A percentile compares a stretch with the other conserved stretches of the same genome.
Conservation (phyloP, 2,797 vertebrate species). For the Eulemur mongoz region DNA sequence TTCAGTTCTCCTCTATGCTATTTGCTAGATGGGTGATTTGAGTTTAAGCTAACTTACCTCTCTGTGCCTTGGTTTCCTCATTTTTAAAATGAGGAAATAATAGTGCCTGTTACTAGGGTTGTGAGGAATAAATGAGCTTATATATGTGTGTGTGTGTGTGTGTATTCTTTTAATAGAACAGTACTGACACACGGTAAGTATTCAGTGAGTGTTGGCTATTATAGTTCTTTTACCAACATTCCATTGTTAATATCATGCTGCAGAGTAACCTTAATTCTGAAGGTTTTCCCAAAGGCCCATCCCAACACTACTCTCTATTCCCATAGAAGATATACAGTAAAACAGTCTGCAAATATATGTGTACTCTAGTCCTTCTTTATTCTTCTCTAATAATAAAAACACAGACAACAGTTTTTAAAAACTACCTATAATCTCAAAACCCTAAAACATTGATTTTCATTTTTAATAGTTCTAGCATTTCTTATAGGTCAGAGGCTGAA, state of each 20-base stretch:
- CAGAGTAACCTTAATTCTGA: background rate
- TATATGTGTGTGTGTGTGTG: too few species aligned
- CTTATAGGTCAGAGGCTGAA: background rate
- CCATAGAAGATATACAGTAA: background rate
- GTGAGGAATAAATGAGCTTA: background rate
- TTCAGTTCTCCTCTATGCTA: background rate
- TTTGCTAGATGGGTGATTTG: background rate
- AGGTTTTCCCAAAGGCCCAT: background rate
- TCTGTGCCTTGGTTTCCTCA: background rate
- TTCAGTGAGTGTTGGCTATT: background rate
- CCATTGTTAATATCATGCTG: background rate
- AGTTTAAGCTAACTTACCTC: background rate
- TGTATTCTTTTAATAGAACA: background rate
- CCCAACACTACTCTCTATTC: background rate
- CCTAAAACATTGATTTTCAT: background rate
- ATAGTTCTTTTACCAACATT: background rate
- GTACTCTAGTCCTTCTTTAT: background rate
- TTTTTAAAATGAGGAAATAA: slow-evolving; percentile 1
- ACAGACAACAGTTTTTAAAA: background rate
- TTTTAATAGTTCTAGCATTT: background rate
- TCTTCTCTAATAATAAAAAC: background rate
- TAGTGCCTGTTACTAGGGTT: background rate
- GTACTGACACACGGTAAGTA: background rate
- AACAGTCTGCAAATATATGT: background rate
- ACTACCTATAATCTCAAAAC: background rate